phyloP scores from a whole-genome alignment of 2,113 vertebrate species.

The Synodontis membranacea region DNA sequence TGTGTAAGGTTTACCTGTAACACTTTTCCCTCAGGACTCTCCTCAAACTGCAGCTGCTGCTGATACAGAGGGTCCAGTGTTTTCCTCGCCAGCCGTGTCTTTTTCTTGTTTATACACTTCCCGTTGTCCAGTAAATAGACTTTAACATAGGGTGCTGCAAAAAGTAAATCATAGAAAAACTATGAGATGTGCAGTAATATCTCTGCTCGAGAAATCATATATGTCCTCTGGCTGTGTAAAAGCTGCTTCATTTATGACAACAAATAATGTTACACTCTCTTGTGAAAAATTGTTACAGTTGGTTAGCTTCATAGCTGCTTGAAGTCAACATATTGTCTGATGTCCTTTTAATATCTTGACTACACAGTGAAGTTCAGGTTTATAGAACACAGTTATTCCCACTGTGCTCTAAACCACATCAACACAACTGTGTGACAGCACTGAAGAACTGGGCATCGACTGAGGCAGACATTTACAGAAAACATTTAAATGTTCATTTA shows the following conservation, averaged over 20 bases:
- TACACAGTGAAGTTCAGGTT: not conserved
- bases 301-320: not conserved
- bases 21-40: slow-evolving; percentile 93
- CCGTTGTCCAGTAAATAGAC: slow-evolving; percentile 97
- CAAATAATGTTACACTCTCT: no score
- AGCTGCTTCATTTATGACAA: no score
- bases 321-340: not conserved
- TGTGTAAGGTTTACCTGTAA: slow-evolving; percentile 81
- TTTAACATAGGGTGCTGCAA: slow-evolving; percentile 93
- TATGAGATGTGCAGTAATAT: not conserved
- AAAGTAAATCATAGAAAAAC: not conserved
- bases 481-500: not conserved
- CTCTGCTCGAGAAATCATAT: not conserved
- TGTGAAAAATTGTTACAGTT: no score
- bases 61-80: slow-evolving; percentile 96
- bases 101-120: slow-evolving; percentile 96
- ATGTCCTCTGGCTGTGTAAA: not conserved
- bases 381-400: not conserved
- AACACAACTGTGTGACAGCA: not conserved
- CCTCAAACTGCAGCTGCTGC: slow-evolving; percentile 95
- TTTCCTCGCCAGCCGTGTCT: slow-evolving; percentile 95
- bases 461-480: not conserved
- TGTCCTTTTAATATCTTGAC: not conserved
- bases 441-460: not conserved
- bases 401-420: not conserved